Evolutionary conservation across 1,140 invertebrate species (phyloP).

Genomic region (Drosophila nigrodunni): DNA sequence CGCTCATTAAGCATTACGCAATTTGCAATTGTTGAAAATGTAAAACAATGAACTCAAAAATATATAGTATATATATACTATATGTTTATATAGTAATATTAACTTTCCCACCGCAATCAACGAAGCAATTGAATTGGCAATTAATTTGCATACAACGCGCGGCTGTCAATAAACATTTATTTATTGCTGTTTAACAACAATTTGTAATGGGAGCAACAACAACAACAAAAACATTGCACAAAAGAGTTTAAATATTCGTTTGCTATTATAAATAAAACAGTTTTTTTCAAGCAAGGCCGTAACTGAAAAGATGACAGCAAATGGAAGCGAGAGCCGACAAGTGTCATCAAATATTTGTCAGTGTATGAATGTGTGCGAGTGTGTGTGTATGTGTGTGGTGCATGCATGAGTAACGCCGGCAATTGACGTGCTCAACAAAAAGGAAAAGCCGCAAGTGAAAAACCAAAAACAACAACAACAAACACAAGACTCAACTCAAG

Average conservation of each 20-base stretch:
- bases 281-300: constrained; percentile 29
- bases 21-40: constrained; percentile 54
- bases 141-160: constrained; percentile 56
- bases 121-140: constrained; percentile 62
- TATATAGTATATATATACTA: too few species aligned
- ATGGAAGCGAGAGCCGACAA: constrained; percentile 66
- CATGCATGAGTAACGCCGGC: constrained; percentile 79
- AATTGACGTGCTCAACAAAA: constrained; percentile 71
- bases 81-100: background rate
- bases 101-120: constrained; percentile 64
- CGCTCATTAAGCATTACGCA: constrained; percentile 28
- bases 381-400: constrained; percentile 56
- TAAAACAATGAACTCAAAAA: constrained; percentile 21
- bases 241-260: constrained; percentile 9
- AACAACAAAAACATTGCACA: background rate
- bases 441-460: constrained; percentile 77
- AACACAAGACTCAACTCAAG: constrained; percentile 68
- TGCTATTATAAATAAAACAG: constrained; percentile 42
- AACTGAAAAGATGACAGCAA: constrained; percentile 57
- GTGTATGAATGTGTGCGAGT: constrained; percentile 43
- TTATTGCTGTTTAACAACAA: constrained; percentile 40
- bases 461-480: constrained; percentile 59
- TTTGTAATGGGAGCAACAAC: constrained; percentile 40
- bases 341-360: constrained; percentile 79
- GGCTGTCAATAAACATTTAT: constrained; percentile 62